These are phyloP conservation scores for Passer montanus DNA, from an alignment of 2,113 vertebrate species.

Conservation along the genomic window DNA sequence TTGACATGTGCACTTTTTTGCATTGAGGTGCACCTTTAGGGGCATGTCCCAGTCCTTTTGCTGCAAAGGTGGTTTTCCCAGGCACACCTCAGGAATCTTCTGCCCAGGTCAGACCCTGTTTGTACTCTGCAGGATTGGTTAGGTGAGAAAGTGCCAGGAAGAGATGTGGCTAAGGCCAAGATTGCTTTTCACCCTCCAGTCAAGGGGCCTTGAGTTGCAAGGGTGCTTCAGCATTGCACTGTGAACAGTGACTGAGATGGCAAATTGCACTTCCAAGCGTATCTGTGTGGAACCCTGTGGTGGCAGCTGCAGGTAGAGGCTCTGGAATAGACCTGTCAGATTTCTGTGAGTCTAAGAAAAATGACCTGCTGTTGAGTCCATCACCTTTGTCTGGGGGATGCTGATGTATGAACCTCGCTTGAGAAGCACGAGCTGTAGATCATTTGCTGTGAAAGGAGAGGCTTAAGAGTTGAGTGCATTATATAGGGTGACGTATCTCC, in stretches of 20 bases:
- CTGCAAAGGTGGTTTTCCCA: neutral
- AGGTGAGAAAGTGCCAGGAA: neutral
- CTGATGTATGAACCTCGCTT: neutral
- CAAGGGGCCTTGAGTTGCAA: neutral
- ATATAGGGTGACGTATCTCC: neutral
- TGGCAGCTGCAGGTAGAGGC: neutral
- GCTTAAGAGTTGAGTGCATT: neutral
- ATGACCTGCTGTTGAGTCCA: neutral
- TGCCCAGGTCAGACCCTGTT: neutral
- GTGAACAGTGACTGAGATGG: neutral
- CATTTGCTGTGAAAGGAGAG: neutral
- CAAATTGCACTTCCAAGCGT: neutral
- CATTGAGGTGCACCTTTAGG: neutral
- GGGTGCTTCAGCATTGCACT: neutral
- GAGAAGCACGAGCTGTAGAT: neutral
- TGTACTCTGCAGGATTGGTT: neutral
- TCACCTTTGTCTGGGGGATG: neutral
- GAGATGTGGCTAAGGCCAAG: neutral
- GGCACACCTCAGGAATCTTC: neutral
- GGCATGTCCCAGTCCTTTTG: neutral
- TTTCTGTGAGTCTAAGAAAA: neutral
- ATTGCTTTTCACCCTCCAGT: neutral
- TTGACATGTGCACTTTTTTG: neutral
- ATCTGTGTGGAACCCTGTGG: neutral
- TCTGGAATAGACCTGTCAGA: neutral